A percentile compares a stretch with the other conserved stretches of the same genome.
phyloP scores from a whole-genome alignment of 2,888 invertebrate species.

The Tachystola acroxantha region DNA sequence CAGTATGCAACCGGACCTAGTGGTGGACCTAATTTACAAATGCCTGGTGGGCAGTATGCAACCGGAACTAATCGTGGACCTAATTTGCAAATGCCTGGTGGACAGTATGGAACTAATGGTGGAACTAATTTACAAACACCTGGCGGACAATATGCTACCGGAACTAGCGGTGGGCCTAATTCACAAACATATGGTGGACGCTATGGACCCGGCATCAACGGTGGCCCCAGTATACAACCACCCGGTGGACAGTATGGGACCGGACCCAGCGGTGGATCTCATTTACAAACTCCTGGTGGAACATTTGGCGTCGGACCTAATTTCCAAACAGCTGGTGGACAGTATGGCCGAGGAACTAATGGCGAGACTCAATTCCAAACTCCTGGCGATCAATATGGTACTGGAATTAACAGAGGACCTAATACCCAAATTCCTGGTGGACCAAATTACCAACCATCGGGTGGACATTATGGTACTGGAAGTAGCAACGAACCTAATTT shows the following conservation, averaged over 20 bases:
- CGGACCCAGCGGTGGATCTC: conserved; percentile 3
- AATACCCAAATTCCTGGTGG: conserved; percentile 9
- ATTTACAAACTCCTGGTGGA: conserved; percentile 6
- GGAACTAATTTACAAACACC: conserved; percentile 1
- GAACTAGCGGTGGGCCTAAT: neutral
- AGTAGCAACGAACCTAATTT: conserved; percentile 11
- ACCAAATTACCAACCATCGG: conserved; percentile 9
- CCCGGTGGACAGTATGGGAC: conserved; percentile 11
- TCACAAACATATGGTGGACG: conserved; percentile 4
- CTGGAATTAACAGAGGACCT: conserved; percentile 5
- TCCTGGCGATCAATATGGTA: conserved; percentile 10
- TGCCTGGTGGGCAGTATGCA: neutral
- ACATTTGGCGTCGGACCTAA: conserved; percentile 10
- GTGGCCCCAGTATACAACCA: neutral
- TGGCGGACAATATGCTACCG: conserved; percentile 4
- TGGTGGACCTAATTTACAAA: neutral
- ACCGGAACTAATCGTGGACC: conserved; percentile 2
- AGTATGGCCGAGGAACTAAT: conserved; percentile 5
- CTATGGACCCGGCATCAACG: neutral
- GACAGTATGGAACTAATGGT: conserved; percentile 1
- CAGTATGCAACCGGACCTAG: neutral
- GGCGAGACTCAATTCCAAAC: conserved; percentile 1
- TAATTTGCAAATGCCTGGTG: neutral
- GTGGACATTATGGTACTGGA: conserved; percentile 7
- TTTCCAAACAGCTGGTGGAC: conserved; percentile 6